A percentile compares a stretch with the other conserved stretches of the same genome.
phyloP scores from a whole-genome alignment of 1,140 invertebrate species.

The Forficula auricularia region DNA sequence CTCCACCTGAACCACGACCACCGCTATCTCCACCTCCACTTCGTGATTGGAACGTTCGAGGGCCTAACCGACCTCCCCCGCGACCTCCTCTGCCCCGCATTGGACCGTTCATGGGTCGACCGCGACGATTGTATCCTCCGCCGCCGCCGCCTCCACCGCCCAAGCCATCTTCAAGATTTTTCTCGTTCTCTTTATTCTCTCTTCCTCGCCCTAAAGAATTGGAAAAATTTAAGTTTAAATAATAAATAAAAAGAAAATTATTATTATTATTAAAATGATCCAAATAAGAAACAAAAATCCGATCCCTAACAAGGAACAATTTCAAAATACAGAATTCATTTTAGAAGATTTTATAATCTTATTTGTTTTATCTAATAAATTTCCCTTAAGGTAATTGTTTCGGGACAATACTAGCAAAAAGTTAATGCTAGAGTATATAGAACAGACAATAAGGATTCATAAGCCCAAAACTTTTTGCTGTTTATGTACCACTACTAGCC shows the following conservation, averaged over 20 bases:
- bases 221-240: constrained; percentile 1
- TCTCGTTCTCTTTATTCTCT: constrained; percentile 42
- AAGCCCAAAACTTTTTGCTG: too few relatives aligned
- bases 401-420: too few relatives aligned
- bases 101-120: constrained; percentile 22
- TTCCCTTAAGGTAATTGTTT: too few relatives aligned
- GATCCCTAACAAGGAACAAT: too few relatives aligned
- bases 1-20: neutral
- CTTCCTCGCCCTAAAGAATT: constrained; percentile 30
- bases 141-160: constrained; percentile 27
- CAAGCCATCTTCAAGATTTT: constrained; percentile 30
- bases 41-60: constrained; percentile 29
- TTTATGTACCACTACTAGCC: too few relatives aligned
- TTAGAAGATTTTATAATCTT: too few relatives aligned
- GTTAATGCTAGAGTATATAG: too few relatives aligned
- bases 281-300: constrained; percentile 2
- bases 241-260: constrained; percentile 3
- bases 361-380: too few relatives aligned
- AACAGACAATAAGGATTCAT: too few relatives aligned
- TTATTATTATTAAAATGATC: constrained; percentile 4
- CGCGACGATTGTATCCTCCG: constrained; percentile 29
- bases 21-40: constrained; percentile 17
- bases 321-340: too few relatives aligned
- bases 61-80: constrained; percentile 33
- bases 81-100: constrained; percentile 34